Percentiles rank a stretch among this genome's conserved stretches.
Conservation (phyloP, 1,140 invertebrate genomes). For the Megathymus violae region DNA sequence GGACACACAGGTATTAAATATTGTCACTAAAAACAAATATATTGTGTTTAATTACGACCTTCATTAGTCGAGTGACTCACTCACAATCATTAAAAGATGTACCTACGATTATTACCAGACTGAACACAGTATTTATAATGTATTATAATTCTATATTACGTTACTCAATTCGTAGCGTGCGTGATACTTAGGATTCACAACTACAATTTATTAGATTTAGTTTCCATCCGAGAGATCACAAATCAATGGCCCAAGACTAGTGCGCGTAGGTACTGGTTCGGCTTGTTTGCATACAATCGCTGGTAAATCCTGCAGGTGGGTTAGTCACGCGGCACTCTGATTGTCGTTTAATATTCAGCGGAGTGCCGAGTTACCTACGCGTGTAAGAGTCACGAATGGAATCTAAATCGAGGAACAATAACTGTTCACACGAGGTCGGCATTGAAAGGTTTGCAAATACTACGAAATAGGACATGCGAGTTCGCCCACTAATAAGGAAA, state of each 20-base stretch:
- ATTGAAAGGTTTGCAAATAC: constrained; percentile 68
- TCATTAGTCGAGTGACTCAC: no score
- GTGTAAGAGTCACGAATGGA: constrained; percentile 60
- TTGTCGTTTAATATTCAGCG: constrained; percentile 67
- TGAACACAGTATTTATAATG: no score
- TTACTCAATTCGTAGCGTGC: neutral
- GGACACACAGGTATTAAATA: no score
- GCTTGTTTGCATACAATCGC: constrained; percentile 76
- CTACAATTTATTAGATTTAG: constrained; percentile 28
- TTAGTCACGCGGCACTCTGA: constrained; percentile 74
- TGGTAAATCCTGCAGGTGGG: constrained; percentile 70
- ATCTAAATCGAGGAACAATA: constrained; percentile 71
- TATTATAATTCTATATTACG: no score
- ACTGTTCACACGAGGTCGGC: constrained; percentile 75
- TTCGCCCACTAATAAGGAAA: constrained; percentile 17
- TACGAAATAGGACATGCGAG: constrained; percentile 55
- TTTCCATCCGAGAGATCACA: constrained; percentile 34
- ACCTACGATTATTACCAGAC: no score
- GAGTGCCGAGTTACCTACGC: constrained; percentile 58
- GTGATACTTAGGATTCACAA: neutral
- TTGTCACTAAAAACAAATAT: no score
- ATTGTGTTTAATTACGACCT: no score
- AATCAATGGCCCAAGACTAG: constrained; percentile 42
- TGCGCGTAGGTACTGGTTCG: constrained; percentile 35
- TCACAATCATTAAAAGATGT: no score